These are phyloP conservation scores for Bombus sibiricus DNA, from an alignment of 1,140 invertebrate species.

Conservation along the genomic window DNA sequence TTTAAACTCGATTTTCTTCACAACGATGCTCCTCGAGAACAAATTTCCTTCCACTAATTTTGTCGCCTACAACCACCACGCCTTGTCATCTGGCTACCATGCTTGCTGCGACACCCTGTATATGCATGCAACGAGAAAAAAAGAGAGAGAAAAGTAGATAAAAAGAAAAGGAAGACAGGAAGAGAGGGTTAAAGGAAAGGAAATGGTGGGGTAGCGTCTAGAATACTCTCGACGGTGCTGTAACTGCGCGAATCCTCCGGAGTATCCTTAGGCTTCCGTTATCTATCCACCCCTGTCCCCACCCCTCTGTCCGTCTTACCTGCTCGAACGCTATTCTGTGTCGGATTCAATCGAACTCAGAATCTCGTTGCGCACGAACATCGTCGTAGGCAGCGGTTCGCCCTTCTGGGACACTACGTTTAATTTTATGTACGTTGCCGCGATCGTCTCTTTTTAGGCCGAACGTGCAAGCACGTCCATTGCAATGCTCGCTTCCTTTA, in stretches of 20 bases:
- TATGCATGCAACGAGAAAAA: neutral
- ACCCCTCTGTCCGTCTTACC: slow-evolving; percentile 19
- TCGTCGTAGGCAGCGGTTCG: slow-evolving; percentile 18
- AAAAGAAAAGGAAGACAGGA: neutral
- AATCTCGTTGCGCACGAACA: slow-evolving; percentile 43
- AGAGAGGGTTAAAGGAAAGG: neutral
- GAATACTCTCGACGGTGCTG: slow-evolving; percentile 38
- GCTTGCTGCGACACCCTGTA: neutral
- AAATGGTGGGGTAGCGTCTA: neutral
- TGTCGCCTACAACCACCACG: no score
- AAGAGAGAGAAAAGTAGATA: neutral
- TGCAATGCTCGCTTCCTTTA: neutral
- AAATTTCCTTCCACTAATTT: no score
- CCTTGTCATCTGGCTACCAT: no score
- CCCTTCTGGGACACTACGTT: slow-evolving; percentile 48
- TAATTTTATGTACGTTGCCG: slow-evolving; percentile 34
- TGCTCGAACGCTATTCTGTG: slow-evolving; percentile 26
- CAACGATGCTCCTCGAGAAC: no score
- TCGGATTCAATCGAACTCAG: slow-evolving; percentile 47
- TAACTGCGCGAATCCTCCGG: slow-evolving; percentile 51
- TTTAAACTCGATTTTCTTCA: no score
- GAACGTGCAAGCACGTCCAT: neutral
- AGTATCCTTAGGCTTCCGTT: slow-evolving; percentile 53
- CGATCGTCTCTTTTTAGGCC: neutral
- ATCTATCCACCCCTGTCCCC: slow-evolving; percentile 16